Percentiles rank a stretch among this genome's conserved stretches.
Evolutionary conservation across 2,888 invertebrate genomes (phyloP).

Genomic region (Horisme vitalbata): DNA sequence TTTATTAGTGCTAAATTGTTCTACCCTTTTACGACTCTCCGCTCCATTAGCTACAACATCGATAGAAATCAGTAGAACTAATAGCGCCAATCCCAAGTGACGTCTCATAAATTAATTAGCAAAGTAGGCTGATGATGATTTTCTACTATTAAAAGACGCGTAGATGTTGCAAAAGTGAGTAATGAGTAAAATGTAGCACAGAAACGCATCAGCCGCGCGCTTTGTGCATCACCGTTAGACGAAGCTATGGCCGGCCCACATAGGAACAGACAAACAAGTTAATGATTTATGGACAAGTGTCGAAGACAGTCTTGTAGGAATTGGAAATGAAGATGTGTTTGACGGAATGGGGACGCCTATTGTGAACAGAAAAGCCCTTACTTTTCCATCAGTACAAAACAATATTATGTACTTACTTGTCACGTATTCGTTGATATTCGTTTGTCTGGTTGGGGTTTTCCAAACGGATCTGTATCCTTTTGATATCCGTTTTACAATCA

Average conservation of each 20-base stretch:
- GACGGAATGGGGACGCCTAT: slow-evolving; percentile 45
- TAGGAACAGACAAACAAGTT: slow-evolving; percentile 64
- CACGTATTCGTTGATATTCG: background rate
- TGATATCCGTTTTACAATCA: background rate
- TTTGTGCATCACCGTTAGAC: slow-evolving; percentile 75
- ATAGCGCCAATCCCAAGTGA: too few relatives aligned
- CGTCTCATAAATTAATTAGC: slow-evolving; percentile 5
- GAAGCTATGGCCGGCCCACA: slow-evolving; percentile 58
- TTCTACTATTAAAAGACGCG: slow-evolving; percentile 12
- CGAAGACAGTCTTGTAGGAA: slow-evolving; percentile 43
- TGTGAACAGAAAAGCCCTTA: slow-evolving; percentile 15
- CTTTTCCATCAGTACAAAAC: slow-evolving; percentile 1
- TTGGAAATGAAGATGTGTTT: slow-evolving; percentile 47
- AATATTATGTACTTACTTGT: background rate
- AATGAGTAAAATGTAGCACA: slow-evolving; percentile 57
- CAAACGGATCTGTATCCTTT: slow-evolving; percentile 12
- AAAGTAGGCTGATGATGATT: slow-evolving; percentile 11
- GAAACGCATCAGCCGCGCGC: slow-evolving; percentile 61
- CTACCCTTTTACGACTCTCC: too few relatives aligned
- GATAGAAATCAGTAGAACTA: background rate
- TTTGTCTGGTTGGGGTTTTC: slow-evolving; percentile 5
- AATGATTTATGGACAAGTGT: slow-evolving; percentile 62
- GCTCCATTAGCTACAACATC: background rate
- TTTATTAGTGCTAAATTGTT: too few relatives aligned
- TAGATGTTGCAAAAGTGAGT: slow-evolving; percentile 16